Evolutionary conservation across 2,888 invertebrate genomes (phyloP), one percentile per base, ranked within the genome.

Genomic region (Ophioninae sp.): DNA sequence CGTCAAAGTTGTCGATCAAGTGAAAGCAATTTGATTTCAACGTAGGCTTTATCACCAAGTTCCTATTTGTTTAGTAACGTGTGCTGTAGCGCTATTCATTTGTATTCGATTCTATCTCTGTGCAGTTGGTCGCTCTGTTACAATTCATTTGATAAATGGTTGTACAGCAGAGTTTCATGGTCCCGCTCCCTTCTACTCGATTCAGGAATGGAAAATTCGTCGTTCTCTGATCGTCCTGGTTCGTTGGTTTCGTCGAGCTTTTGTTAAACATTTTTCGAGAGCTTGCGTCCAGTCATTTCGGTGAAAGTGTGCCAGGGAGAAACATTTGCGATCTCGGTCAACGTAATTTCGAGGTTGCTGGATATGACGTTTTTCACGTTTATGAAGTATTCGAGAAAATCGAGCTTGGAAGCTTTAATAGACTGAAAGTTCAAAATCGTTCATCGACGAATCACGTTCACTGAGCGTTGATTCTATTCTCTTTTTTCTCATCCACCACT

Each of bases 241-340:
- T 71, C 67, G 72, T 71, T 59, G 64, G 64, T 23, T n/a, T 30
- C 63, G 37, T 65, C 8, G 22, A 44, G 51, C 51, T 71, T 82
- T 79, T 64, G 17, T 56, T 69, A n/a, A 61, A 51, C 10, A 41
- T 23, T 64, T 39, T 41, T 13, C 30, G 13, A 17, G 37, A 71
- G 56, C 67, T 79, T 84, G 81, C 81, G 51, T 23, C 61, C 67
- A 9, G 59, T 30, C 44, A 79, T 84, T 84, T 74, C 75, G 63
- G 75, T 63, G 56, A 84, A 79, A 22, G 65, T 63, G 67, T 73
- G 71, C n/a, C 56, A 22, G 56, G 72, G 51, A 44, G 8, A 72
- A 23, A 81, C 75, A 78, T 84, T 84, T 81, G 72, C 78, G 79
- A 81, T 78, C 13, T 44, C 75, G 84, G 77, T 78, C 81, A 75